Percentiles rank a stretch among this genome's conserved stretches.
These are phyloP conservation scores for Perognathus longimembris DNA, from an alignment of 2,113 vertebrate species.

Conservation along the genomic window DNA sequence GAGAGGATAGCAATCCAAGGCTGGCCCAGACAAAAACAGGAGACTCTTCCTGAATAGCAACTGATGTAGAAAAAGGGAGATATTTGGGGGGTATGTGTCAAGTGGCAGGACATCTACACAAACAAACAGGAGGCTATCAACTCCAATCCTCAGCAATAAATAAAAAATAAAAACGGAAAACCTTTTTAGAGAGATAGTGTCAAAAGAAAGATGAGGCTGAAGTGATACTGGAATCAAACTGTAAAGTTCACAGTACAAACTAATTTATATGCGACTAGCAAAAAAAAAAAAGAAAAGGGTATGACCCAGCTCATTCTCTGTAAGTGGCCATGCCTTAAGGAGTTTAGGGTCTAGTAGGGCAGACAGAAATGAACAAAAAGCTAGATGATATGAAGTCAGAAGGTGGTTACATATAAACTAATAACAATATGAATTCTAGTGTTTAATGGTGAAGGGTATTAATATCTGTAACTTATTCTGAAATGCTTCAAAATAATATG, in stretches of 20 bases:
- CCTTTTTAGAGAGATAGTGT: not conserved
- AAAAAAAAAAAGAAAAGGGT: not conserved
- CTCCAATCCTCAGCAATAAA: no score
- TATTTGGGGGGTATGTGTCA: no score
- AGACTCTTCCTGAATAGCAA: no score
- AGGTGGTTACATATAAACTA: conserved; percentile 11
- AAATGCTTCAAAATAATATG: conserved; percentile 36
- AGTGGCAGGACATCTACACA: no score
- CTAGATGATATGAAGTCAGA: not conserved
- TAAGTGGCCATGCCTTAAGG: not conserved
- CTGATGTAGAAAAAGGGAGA: no score
- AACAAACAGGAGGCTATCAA: no score
- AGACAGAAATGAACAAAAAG: not conserved
- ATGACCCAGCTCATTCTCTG: not conserved
- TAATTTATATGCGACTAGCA: conserved; percentile 20
- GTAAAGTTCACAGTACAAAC: conserved; percentile 12
- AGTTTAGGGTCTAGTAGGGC: not conserved
- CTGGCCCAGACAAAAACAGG: no score
- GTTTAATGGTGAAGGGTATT: not conserved
- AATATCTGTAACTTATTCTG: conserved; percentile 19
- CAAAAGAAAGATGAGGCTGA: not conserved
- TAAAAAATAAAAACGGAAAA: not conserved
- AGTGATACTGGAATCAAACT: not conserved
- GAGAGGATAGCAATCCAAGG: no score
- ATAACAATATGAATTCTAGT: not conserved